A percentile compares a stretch with the other conserved stretches of the same genome.
These are phyloP conservation scores for Synanthedon myopaeformis DNA, from an alignment of 2,888 invertebrate genomes.

Conservation along the genomic window DNA sequence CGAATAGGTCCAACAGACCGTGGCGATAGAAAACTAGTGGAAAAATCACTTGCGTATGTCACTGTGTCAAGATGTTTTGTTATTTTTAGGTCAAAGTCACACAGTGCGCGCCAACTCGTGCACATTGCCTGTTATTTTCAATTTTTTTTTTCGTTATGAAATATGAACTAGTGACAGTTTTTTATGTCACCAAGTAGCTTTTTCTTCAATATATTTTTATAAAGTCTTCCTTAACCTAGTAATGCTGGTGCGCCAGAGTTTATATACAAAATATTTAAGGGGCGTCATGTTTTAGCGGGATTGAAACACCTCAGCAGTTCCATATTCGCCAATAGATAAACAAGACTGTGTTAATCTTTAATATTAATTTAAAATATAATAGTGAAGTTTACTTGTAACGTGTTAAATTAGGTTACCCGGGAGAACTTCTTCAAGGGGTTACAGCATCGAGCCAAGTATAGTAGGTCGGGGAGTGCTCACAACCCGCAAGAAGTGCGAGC, in stretches of 20 bases:
- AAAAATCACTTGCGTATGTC: slow-evolving; percentile 27
- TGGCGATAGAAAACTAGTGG: background rate
- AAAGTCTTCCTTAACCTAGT: background rate
- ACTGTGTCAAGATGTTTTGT: slow-evolving; percentile 49
- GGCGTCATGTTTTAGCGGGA: no score
- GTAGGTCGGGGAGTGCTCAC: background rate
- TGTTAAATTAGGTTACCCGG: no score
- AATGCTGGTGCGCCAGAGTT: no score
- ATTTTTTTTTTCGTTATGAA: slow-evolving; percentile 10
- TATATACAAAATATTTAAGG: no score
- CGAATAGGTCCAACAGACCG: background rate
- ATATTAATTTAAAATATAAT: no score
- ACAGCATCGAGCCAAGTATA: background rate
- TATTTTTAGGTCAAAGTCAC: slow-evolving; percentile 60
- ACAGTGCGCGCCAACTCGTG: slow-evolving; percentile 15
- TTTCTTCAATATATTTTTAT: background rate
- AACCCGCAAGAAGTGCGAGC: background rate
- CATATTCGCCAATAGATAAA: no score
- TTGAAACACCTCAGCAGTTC: no score
- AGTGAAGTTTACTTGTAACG: no score
- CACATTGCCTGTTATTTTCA: slow-evolving; percentile 4
- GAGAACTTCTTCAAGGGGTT: no score
- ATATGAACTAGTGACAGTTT: slow-evolving; percentile 14
- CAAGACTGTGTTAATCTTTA: no score
- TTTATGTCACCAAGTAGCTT: slow-evolving; percentile 5